Base-by-base conservation (phyloP, 1,140 invertebrate genomes). In the Drosophila arizonae region DNA sequence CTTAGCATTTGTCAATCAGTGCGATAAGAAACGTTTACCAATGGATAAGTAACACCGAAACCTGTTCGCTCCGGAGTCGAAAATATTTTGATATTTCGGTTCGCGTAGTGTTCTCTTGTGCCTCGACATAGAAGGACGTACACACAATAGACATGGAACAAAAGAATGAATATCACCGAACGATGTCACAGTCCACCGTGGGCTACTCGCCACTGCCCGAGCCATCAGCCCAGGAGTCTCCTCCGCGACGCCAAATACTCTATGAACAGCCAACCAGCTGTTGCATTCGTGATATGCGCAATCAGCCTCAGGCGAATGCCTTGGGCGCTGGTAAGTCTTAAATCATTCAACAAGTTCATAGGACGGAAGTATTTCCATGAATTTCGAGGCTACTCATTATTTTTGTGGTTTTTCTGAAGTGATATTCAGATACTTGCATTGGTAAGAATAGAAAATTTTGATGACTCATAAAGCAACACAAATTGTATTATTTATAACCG, bases 261-360 rank as follows among this genome's bases (percentile, higher is more conserved):
- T 60, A 69, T 36, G 60, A 46, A 45, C 36, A 55, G 15, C 60
- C 46, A 0, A 39, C 26, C n/a, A 45, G 43, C 8, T 87, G 81
- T 41, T 87, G 82, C 50, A 87, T 76, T n/a, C 61, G 68, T 6
- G 81, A 85, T 76, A 50, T 76, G 4, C 64, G 82, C 1, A 87
- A 86, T 65, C 81, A 78, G 28, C 81, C 81, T 0, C 81, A 86
- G 33, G 75, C 82, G 5, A 87, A 86, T 81, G 82, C 82, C 17
- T 54, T 86, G 8, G 79, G 75, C 1, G 78, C 81, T 6, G 81
- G 81, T 86, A 56, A 75, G 73, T 21, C 11, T 15, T 6, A 17
- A 9, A 46, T 6, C 43, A 45, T 15, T 17, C 17, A 6, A 6
- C 13, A n/a, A 46, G n/a, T 15, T 6, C n/a, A 6, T 9, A 36